Evolutionary conservation across 2,888 invertebrate species (phyloP).

Genomic region (Steinernema scapterisci): DNA sequence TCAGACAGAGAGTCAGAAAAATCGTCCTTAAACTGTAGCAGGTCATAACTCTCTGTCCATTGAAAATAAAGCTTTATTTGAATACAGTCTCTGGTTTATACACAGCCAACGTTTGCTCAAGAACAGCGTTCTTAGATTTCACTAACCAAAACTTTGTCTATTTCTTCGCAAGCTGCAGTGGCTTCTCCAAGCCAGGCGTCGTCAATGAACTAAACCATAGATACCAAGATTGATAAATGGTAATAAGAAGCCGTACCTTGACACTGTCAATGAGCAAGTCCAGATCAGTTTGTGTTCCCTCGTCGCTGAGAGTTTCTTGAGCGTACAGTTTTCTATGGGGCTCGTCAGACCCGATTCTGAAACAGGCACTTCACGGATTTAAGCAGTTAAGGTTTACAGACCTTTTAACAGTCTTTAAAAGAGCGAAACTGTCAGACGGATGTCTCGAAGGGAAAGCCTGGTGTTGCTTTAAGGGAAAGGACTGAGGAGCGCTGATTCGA

Average conservation of each 20-base stretch:
- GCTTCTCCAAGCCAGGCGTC: slow-evolving; percentile 53
- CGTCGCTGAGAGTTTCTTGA: slow-evolving; percentile 42
- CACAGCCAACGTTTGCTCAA: background rate
- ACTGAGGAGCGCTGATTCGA: slow-evolving; percentile 2
- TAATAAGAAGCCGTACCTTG: slow-evolving; percentile 33
- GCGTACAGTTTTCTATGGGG: slow-evolving; percentile 38
- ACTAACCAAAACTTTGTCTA: slow-evolving; percentile 55
- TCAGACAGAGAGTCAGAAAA: too few species aligned
- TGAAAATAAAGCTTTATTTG: background rate
- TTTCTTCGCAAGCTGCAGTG: slow-evolving; percentile 53
- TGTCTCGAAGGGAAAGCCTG: background rate
- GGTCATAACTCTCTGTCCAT: too few species aligned
- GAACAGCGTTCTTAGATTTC: slow-evolving; percentile 10
- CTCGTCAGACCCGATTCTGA: slow-evolving; percentile 38
- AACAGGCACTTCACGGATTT: too few species aligned
- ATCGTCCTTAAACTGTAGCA: too few species aligned
- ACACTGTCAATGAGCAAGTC: slow-evolving; percentile 38
- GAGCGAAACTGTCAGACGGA: background rate
- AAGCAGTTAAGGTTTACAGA: slow-evolving; percentile 36
- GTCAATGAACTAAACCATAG: slow-evolving; percentile 44
- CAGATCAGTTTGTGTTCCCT: slow-evolving; percentile 41
- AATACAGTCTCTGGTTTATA: background rate
- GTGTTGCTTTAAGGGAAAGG: background rate
- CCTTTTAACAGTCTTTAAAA: background rate
- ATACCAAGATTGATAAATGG: background rate